Conservation (phyloP, 2,113 vertebrate genomes). For the Puntigrus tetrazona region DNA sequence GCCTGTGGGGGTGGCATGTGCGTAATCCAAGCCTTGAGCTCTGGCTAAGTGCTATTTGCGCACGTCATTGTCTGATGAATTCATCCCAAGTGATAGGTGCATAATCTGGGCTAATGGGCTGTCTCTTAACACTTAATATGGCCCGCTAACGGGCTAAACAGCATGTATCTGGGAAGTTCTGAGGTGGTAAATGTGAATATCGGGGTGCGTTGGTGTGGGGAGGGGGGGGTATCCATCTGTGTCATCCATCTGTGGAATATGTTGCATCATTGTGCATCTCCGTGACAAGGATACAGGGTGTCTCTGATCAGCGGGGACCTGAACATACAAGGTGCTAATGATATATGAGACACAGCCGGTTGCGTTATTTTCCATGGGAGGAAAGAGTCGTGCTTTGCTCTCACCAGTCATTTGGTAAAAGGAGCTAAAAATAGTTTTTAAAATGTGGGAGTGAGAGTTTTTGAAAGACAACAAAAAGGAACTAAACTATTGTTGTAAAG, state of each 20-base stretch:
- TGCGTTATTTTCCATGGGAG: constrained; percentile 20
- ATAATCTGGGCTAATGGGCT: constrained; percentile 53
- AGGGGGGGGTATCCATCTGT: constrained; percentile 73
- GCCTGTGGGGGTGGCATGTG: constrained; percentile 51
- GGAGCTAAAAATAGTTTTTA: not conserved
- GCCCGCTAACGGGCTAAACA: constrained; percentile 36
- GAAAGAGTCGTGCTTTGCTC: not conserved
- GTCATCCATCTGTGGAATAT: constrained; percentile 74
- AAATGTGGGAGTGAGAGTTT: not conserved
- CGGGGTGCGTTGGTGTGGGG: constrained; percentile 53
- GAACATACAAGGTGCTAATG: constrained; percentile 47
- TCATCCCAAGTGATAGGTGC: constrained; percentile 53
- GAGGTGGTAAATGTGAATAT: constrained; percentile 57
- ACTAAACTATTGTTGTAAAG: not conserved
- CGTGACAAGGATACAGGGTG: constrained; percentile 22
- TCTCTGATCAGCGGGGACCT: constrained; percentile 37
- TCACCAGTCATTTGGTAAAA: not conserved
- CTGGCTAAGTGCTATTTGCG: constrained; percentile 56
- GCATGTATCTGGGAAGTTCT: constrained; percentile 47
- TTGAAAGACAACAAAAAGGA: not conserved
- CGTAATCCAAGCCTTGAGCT: constrained; percentile 42
- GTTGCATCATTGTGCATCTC: constrained; percentile 61
- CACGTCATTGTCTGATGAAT: constrained; percentile 68
- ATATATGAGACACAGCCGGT: constrained; percentile 21
- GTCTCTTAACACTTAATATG: constrained; percentile 52